Percentiles rank a stretch among this genome's conserved stretches.
phyloP scores from a whole-genome alignment of 2,113 vertebrate species.

The Eubucco bourcierii region DNA sequence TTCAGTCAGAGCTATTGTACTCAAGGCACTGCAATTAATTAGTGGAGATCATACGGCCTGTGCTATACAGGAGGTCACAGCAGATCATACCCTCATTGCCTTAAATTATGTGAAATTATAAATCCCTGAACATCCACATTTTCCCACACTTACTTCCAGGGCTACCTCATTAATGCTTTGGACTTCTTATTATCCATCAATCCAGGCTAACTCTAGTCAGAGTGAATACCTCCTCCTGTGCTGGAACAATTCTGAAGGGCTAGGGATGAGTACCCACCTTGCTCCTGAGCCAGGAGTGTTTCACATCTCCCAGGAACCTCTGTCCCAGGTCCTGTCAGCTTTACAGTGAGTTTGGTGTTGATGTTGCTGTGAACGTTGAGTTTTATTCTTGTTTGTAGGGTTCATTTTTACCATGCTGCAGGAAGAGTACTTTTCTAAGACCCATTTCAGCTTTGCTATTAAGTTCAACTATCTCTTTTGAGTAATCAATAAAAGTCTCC shows the following conservation, averaged over 20 bases:
- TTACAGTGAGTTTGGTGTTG: background rate
- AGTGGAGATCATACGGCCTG: background rate
- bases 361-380: background rate
- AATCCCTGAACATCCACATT: background rate
- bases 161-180: background rate
- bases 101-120: slow-evolving; percentile 21
- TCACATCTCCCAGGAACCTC: background rate
- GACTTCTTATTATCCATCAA: background rate
- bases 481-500: slow-evolving; percentile 71
- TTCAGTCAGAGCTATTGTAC: background rate
- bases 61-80: slow-evolving; percentile 10
- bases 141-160: background rate
- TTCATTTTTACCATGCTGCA: slow-evolving; percentile 13
- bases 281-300: background rate
- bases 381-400: background rate
- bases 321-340: background rate
- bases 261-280: background rate
- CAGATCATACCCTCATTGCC: slow-evolving; percentile 19
- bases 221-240: background rate
- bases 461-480: slow-evolving; percentile 58
- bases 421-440: slow-evolving; percentile 38
- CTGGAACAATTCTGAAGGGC: background rate
- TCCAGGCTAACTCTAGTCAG: background rate
- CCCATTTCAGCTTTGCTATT: slow-evolving; percentile 57
- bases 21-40: slow-evolving; percentile 50